phyloP scores from a whole-genome alignment of 2,113 vertebrate species.

The Leptocoma aspasia region DNA sequence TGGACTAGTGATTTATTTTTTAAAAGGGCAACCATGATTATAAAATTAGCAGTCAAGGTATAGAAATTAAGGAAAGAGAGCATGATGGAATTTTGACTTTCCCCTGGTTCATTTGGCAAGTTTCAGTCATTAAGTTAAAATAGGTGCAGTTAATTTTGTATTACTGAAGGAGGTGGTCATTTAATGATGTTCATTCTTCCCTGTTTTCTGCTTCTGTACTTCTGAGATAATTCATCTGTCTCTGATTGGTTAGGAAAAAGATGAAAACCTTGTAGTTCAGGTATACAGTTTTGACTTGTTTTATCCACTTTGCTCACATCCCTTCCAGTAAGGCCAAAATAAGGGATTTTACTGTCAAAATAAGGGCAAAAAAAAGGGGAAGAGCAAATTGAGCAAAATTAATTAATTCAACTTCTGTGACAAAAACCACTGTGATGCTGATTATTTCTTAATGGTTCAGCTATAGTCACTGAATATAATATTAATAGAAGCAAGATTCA shows the following conservation, averaged over 20 bases:
- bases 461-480: neutral
- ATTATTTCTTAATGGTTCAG: neutral
- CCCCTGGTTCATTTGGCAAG: neutral
- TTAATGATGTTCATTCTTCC: neutral
- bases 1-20: neutral
- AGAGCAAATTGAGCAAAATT: neutral
- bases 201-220: neutral
- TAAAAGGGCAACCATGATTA: neutral
- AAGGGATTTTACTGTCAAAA: neutral
- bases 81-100: neutral
- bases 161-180: neutral
- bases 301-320: neutral
- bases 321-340: neutral
- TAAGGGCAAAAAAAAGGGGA: neutral
- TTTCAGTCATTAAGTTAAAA: neutral
- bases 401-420: neutral
- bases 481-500: neutral
- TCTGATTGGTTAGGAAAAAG: neutral
- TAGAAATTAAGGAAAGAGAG: neutral
- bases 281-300: constrained; percentile 6
- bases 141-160: neutral
- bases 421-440: neutral
- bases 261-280: neutral
- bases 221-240: neutral
- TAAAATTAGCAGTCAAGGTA: neutral